Percentiles rank a stretch among this genome's conserved stretches.
Evolutionary conservation across 2,113 vertebrate genomes (phyloP).

Genomic region (Accipiter cooperii): DNA sequence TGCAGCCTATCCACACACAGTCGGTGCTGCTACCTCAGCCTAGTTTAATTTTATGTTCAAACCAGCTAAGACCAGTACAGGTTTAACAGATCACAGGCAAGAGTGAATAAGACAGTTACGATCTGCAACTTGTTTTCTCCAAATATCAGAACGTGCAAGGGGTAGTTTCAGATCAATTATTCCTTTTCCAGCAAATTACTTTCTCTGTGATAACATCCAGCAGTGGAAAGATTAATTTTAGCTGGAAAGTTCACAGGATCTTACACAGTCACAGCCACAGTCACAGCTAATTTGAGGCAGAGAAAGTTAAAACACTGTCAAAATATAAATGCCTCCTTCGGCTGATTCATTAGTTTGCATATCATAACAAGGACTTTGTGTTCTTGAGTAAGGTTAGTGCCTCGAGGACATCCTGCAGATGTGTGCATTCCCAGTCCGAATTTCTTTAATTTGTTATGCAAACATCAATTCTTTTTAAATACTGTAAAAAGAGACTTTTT

Average conservation of each 20-base stretch:
- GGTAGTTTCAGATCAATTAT: neutral
- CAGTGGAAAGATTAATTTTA: slow-evolving; percentile 30
- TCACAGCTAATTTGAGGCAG: neutral
- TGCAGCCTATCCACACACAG: neutral
- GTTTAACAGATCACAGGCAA: neutral
- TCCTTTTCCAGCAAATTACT: slow-evolving; percentile 6
- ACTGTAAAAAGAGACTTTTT: neutral
- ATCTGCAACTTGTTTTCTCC: neutral
- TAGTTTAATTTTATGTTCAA: neutral
- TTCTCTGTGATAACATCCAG: slow-evolving; percentile 11
- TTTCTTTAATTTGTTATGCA: slow-evolving; percentile 47
- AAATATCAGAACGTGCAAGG: neutral
- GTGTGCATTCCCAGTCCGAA: neutral
- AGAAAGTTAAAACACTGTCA: slow-evolving; percentile 25
- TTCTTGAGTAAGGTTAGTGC: slow-evolving; percentile 22
- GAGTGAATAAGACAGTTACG: neutral
- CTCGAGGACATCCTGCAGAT: neutral
- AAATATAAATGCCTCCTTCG: slow-evolving; percentile 43
- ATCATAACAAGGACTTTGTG: neutral
- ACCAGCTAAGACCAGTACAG: neutral
- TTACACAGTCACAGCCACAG: neutral
- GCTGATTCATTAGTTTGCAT: neutral
- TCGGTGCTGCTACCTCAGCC: neutral
- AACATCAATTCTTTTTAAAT: slow-evolving; percentile 43
- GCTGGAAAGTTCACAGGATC: slow-evolving; percentile 21